Base-by-base conservation (phyloP, 2,797 vertebrate species). In the Tenualosa ilisha region DNA sequence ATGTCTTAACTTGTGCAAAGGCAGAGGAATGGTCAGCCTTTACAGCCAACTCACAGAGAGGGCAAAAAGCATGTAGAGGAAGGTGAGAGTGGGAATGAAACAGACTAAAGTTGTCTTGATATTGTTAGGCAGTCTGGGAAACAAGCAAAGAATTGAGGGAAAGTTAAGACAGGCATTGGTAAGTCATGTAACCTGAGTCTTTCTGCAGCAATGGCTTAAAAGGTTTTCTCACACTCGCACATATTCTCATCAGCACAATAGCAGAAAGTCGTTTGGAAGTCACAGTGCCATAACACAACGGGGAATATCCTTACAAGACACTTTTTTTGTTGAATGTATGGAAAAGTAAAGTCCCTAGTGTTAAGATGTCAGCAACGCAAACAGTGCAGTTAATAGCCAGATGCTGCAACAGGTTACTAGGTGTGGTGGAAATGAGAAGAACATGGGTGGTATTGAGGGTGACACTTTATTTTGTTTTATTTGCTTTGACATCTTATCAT, bases 401-500 rank as follows among this genome's bases (percentile, higher is more conserved):
- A 81, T 85, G 86, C 88, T 89, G 87, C 75, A 72, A 87, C 86
- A 90, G 92, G 93, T 89, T 93, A 89, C 90, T 89, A 84, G 90
- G 89, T 90, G 8, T 83, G 90, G 54, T 50, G 86, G 85, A 79
- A 87, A 83, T 87, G 87, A 40, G 91, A 89, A 92, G 56, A 91
- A 91, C 83, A 12, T 83, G 82, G 87, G 88, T 83, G 83, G 91
- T 91, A 92, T 91, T n/a, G 84, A 90, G 86, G 90, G 92, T 24
- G 89, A 90, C 90, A 94, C 92, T 93, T 93, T 92, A 92, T 92
- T 93, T 93, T 89, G 72, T 79, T 79, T 79, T 20, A 46, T 75
- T 91, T 93, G 91, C 89, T 89, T 81, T 65, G 65, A 51, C 11
- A 81, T 37, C 46, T 84, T 0, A 53, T 51, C 13, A 49, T 84